These are phyloP conservation scores for Thalassarche chlororhynchos DNA, from an alignment of 2,113 vertebrate genomes.

Conservation along the genomic window DNA sequence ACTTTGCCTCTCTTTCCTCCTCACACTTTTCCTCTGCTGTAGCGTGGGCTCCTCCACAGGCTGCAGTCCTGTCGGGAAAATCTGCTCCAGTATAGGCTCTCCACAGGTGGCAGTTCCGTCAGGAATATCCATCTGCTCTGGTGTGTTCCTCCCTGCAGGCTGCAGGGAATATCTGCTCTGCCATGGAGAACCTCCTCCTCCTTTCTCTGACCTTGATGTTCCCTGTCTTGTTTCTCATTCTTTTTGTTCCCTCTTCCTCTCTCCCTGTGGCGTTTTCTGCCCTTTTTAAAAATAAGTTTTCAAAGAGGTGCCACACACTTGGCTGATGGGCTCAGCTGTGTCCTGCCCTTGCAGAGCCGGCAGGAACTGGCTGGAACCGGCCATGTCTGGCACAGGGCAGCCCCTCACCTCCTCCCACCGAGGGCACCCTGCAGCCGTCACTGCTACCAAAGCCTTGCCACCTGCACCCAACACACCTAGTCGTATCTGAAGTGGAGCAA, in stretches of 20 bases:
- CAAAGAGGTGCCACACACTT: neutral
- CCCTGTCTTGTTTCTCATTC: neutral
- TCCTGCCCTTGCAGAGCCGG: neutral
- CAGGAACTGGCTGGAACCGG: neutral
- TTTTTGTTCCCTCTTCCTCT: neutral
- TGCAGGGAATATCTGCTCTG: neutral
- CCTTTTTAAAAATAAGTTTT: neutral
- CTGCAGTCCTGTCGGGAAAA: neutral
- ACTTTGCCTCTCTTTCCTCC: neutral
- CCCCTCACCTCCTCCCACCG: neutral
- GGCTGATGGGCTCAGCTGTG: neutral
- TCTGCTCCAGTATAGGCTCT: neutral
- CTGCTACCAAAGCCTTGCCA: neutral
- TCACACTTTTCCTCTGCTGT: neutral
- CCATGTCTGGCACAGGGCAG: neutral
- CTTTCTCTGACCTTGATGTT: neutral
- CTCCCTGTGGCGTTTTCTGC: neutral
- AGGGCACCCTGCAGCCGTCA: neutral
- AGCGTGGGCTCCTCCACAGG: neutral
- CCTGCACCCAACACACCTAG: too few species aligned
- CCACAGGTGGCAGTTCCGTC: neutral
- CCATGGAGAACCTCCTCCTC: neutral
- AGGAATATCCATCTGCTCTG: slow-evolving; percentile 20
- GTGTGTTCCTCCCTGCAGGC: neutral
- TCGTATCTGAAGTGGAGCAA: neutral